Evolutionary conservation across 2,888 invertebrate genomes (phyloP), one percentile per base, ranked within the genome.

Genomic region (Drosophila flavopinicola): DNA sequence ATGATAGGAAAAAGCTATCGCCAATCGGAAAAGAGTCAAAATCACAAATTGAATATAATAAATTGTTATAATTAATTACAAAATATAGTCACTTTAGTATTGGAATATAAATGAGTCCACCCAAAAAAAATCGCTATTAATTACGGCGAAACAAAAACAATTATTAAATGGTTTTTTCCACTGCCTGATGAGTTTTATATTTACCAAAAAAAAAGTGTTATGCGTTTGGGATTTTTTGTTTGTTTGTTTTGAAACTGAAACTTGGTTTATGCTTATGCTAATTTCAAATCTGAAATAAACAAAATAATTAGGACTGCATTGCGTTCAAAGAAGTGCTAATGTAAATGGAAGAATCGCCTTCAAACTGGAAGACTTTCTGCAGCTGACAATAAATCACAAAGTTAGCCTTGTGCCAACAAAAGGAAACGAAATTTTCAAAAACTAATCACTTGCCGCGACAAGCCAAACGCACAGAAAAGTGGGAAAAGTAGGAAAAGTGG

Each of bases 241-340:
- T n/a, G n/a, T 68, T 39, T 54, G 24, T 41, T 67, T 65, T 45
- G 9, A 17, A 39, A 30, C 32, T 11, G 23, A 20, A 52, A 7
- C 9, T 37, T n/a, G 6, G 9, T 67, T 78, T 82, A 78, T 85
- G 63, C 11, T 30, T 6, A 30, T 66, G 75, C 45, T 82, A 78
- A 85, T 78, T 85, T 33, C 7, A 39, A 39, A 35, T 51, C 6
- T 24, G 53, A 57, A 47, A 60, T 41, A 35, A 65, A 37, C 41
- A 23, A 60, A 66, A 24, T 66, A 66, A 70, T 66, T 66, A 66
- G 52, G 39, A 27, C 23, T 47, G 52, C 25, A 56, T 33, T 42
- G 24, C 42, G 6, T 6, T n/a, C 6, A 17, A 17, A 17, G 15
- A 35, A 7, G 10, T 17, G 9, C 17, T 17, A 35, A 35, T 17